These are phyloP conservation scores for Cichlasoma orientale DNA, from an alignment of 2,797 vertebrate species.

Conservation along the genomic window DNA sequence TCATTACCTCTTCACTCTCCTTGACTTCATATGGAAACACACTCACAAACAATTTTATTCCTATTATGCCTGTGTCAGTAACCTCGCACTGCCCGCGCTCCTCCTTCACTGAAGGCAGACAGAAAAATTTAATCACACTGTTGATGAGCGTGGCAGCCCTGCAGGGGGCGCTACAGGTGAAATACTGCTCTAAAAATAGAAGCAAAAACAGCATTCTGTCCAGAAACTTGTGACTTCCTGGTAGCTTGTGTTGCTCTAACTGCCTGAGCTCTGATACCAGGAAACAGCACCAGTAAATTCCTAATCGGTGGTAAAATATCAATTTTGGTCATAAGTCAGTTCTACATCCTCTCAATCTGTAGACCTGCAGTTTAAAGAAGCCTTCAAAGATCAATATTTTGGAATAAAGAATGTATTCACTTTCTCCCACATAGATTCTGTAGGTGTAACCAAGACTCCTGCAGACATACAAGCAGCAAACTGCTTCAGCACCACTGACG, in stretches of 20 bases:
- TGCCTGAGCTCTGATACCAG: neutral
- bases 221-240: neutral
- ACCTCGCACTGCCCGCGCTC: neutral
- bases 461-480: too few species aligned
- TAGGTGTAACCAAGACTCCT: too few species aligned
- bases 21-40: constrained; percentile 4
- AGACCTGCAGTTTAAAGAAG: neutral
- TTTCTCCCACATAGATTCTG: neutral
- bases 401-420: neutral
- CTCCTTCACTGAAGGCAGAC: neutral
- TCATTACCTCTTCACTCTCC: neutral
- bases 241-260: neutral
- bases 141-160: neutral
- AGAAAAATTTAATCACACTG: neutral
- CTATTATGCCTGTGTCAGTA: neutral
- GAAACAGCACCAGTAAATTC: neutral
- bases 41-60: neutral
- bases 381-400: neutral
- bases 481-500: too few species aligned
- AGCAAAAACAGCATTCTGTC: neutral
- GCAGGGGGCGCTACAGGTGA: neutral
- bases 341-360: too few species aligned
- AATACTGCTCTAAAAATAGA: neutral
- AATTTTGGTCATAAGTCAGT: neutral
- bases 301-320: neutral